Evolutionary conservation across 2,113 vertebrate genomes (phyloP), one percentile per base, ranked within the genome.

Genomic region (Parotia lawesii): DNA sequence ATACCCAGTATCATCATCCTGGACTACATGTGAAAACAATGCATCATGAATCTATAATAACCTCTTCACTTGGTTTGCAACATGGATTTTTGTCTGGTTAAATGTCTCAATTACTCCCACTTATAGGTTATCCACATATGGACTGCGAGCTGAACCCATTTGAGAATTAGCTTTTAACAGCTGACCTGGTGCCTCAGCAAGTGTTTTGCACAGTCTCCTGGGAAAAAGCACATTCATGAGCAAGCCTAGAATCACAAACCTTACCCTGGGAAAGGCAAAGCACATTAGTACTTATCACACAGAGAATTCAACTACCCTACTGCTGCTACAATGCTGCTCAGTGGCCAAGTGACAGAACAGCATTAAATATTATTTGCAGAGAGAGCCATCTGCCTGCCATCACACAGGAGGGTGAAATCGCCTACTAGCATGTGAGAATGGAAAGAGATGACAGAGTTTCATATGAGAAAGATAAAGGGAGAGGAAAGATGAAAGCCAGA

Each of bases 81-180:
- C 58, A 86, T 61, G 67, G 82, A 92, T 91, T 94, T 97, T 91
- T 77, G 84, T 94, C 91, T 97, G 74, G 94, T 95, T 95, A 97
- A 96, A 96, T 73, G 72, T 93, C 93, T 97, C 97, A 97, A 97
- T 97, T 96, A 80, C 94, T 87, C 94, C 81, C 88, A 96, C 88
- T 97, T 97, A 94, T 3, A 97, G 84, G 91, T 91, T 96, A 94
- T 82, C 86, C 74, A 94, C 95, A 97, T 96, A 90, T 57, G 80
- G 96, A 95, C 92, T 96, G 92, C 95, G 87, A 96, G 69, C 89
- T 91, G 80, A 92, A 96, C 75, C 84, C 91, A 87, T 64, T 64
- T 81, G 93, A 96, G 95, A 97, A 86, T 95, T 93, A 96, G 96
- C 92, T 94, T 97, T 97, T 97, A 96, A 95, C 64, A 87, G 78